Percentiles rank a stretch among this genome's conserved stretches.
These are phyloP conservation scores for Drosophila pallidifrons DNA, from an alignment of 1,140 invertebrate genomes.

Conservation along the genomic window DNA sequence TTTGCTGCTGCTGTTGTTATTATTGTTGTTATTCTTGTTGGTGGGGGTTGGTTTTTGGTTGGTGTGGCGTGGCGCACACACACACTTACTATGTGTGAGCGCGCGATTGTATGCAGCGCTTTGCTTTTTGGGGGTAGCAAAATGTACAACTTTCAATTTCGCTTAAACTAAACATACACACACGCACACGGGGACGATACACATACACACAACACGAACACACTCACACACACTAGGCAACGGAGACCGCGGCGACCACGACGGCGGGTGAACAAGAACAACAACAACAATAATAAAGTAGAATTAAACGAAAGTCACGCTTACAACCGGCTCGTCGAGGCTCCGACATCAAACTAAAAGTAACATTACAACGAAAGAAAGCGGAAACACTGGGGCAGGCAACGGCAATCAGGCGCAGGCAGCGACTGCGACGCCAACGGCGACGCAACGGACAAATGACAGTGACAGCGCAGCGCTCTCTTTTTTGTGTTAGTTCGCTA, in stretches of 20 bases:
- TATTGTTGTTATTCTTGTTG: slow-evolving; percentile 64
- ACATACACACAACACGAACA: slow-evolving; percentile 47
- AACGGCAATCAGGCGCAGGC: slow-evolving; percentile 64
- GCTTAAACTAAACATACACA: slow-evolving; percentile 79
- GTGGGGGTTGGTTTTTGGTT: slow-evolving; percentile 78
- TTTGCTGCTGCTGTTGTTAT: slow-evolving; percentile 57
- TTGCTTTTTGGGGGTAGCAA: slow-evolving; percentile 82
- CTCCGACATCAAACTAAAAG: slow-evolving; percentile 81
- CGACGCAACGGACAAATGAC: slow-evolving; percentile 65
- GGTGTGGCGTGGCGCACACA: slow-evolving; percentile 61
- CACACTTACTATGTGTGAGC: slow-evolving; percentile 56
- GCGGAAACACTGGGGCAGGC: slow-evolving; percentile 81
- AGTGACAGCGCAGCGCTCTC: slow-evolving; percentile 70
- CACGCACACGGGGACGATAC: slow-evolving; percentile 58
- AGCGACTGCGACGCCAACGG: slow-evolving; percentile 63
- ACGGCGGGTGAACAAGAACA: slow-evolving; percentile 38
- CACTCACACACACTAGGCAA: slow-evolving; percentile 41
- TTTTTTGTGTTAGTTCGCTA: slow-evolving; percentile 74
- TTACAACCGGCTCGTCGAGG: slow-evolving; percentile 78
- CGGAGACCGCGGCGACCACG: slow-evolving; percentile 38
- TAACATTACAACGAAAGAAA: slow-evolving; percentile 83
- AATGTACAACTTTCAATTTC: slow-evolving; percentile 83
- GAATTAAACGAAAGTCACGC: slow-evolving; percentile 81
- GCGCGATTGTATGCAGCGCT: slow-evolving; percentile 81
- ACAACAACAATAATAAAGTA: slow-evolving; percentile 66